Base-by-base conservation (phyloP, 2,888 invertebrate genomes). In the Trachelus iudaicus region DNA sequence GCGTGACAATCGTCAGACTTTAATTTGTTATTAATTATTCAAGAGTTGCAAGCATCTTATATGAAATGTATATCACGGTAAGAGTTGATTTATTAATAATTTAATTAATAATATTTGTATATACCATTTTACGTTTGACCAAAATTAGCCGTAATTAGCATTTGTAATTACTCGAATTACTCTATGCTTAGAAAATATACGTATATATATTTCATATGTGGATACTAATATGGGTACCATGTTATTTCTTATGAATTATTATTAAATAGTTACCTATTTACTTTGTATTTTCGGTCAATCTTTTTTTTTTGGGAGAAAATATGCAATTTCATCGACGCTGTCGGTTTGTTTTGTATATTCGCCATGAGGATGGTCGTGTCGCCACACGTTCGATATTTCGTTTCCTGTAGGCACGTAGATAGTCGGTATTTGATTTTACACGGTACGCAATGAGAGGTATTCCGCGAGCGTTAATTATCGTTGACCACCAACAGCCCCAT, bases 381-480 rank as follows among this genome's bases (percentile, higher is more conserved):
- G 82, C 83, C 84, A 80, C 81, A 83, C 83, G 84, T 85, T 83
- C 86, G 87, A 87, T 88, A 88, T 90, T 88, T 89, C 89, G 87
- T 89, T 90, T 90, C 89, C 90, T 87, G 87, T 56, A 77, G 82
- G 78, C 85, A 83, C 56, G 56, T 23, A 84, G 84, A 82, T 85
- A 85, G 84, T 81, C 85, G 82, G 86, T 86, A 90, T 91, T 91
- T 90, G 89, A 91, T 90, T 91, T 90, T 88, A 90, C 88, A 88
- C 90, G 86, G 87, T 86, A 88, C 90, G 89, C 90, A 88, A 88
- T 82, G 84, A 77, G 83, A 85, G 88, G 87, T 88, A 71, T 90
- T 89, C 89, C 88, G 88, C 89, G 86, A 89, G 88, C 90, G 90
- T 90, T 91, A 90, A 91, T 91, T 90, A 91, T 90, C 90, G 88